Conservation (phyloP, 2,888 invertebrate genomes). For the Macrosoma leucophasiata region DNA sequence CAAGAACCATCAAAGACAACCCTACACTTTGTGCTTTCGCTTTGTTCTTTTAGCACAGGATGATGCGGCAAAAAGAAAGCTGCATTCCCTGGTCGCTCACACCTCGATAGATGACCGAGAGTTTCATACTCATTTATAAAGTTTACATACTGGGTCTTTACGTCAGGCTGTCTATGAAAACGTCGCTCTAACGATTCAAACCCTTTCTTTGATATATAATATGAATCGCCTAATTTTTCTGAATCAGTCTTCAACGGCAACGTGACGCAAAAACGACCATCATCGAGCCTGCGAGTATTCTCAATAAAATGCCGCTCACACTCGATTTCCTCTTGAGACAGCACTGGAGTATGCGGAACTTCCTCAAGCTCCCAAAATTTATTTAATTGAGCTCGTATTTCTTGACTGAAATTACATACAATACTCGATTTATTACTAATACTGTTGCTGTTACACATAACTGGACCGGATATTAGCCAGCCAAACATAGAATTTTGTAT, state of each 20-base stretch:
- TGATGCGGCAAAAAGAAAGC: slow-evolving; percentile 32
- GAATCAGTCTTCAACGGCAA: slow-evolving; percentile 14
- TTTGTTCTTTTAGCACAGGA: slow-evolving; percentile 26
- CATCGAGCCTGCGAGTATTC: slow-evolving; percentile 18
- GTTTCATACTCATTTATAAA: slow-evolving; percentile 19
- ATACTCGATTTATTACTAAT: neutral
- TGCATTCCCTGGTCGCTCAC: slow-evolving; percentile 4
- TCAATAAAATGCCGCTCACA: slow-evolving; percentile 21
- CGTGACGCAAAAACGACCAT: slow-evolving; percentile 25
- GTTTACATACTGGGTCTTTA: slow-evolving; percentile 20
- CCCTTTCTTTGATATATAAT: slow-evolving; percentile 23
- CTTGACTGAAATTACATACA: slow-evolving; percentile 8
- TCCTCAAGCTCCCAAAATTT: slow-evolving; percentile 27
- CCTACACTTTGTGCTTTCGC: slow-evolving; percentile 29
- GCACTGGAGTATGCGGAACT: slow-evolving; percentile 9
- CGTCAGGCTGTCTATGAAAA: slow-evolving; percentile 20
- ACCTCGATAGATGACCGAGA: slow-evolving; percentile 21
- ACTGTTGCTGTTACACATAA: slow-evolving; percentile 1
- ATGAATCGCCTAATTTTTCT: slow-evolving; percentile 23
- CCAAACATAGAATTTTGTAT: slow-evolving; percentile 6
- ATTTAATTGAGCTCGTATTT: slow-evolving; percentile 9
- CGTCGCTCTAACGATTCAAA: slow-evolving; percentile 25
- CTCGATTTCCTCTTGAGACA: slow-evolving; percentile 19
- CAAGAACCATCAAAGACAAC: slow-evolving; percentile 35
- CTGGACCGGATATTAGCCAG: slow-evolving; percentile 3